Evolutionary conservation across 2,888 invertebrate species (phyloP), one percentile per base, ranked within the genome.

Genomic region (Chouioia cunea): DNA sequence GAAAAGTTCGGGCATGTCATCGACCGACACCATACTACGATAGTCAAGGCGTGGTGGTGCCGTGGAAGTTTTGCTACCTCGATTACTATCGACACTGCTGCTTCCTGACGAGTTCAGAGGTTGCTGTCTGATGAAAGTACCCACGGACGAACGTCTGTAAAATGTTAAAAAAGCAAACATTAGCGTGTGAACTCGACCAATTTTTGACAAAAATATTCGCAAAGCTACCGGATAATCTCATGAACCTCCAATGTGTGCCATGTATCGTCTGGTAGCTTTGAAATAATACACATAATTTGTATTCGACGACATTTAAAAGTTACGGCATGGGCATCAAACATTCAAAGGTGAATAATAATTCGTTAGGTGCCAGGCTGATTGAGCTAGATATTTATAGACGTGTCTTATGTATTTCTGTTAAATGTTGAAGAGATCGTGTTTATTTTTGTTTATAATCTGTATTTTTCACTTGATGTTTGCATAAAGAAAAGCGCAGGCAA

Each of bases 1-100:
- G 88, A 97, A 97, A 77, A 97, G 90, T 86, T 97, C 97, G 4
- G 97, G 96, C 91, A 95, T 96, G 85, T 97, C 97, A 81, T 96
- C 96, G 76, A 96, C 93, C 22, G 95, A 95, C 74, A 96, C 96
- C 95, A 96, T 95, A 83, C 95, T 95, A 82, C 95, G 91, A 86
- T 96, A 96, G 87, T 96, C 95, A 76, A 96, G 88, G 80, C 93
- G 91, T 47, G 95, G 95, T 75, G 90, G 91, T 73, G 89, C 87
- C 47, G 89, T 88, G 70, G 88, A 86, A 67, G 87, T 83, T 82
- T 87, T 87, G 70, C 90, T 89, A 64, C 90, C 88, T 73, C 88
- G 87, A 83, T 90, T 90, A 71, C 86, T 85, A 81, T 91, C 91
- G 73, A 91, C 89, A 75, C 92, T 91, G 80, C 86, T 86, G 75